Evolutionary conservation across 2,888 invertebrate genomes (phyloP).

Genomic region (Parelbella ahira): DNA sequence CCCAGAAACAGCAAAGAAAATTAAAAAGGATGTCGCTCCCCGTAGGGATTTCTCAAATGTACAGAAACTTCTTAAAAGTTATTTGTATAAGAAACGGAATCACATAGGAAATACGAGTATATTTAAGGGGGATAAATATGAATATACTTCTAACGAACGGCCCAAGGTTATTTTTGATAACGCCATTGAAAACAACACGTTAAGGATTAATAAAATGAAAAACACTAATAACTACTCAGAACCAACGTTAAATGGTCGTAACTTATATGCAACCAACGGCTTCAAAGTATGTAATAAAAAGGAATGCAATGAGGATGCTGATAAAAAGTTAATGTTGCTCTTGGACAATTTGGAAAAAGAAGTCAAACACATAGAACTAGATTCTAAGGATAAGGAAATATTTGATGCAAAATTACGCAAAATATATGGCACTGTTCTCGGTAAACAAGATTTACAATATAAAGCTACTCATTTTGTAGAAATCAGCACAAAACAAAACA

Average conservation of each 20-base stretch:
- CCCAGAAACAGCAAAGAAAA: constrained; percentile 11
- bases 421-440: constrained; percentile 41
- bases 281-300: constrained; percentile 21
- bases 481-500: not conserved
- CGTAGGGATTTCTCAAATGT: constrained; percentile 49
- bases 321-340: constrained; percentile 48
- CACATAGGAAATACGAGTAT: not conserved
- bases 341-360: constrained; percentile 55
- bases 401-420: constrained; percentile 57
- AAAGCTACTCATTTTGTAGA: not conserved
- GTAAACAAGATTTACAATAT: constrained; percentile 10
- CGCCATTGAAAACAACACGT: not conserved
- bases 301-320: constrained; percentile 38
- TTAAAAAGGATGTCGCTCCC: constrained; percentile 43
- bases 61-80: constrained; percentile 44
- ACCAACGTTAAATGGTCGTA: no score
- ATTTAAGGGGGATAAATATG: not conserved
- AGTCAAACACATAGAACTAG: constrained; percentile 49
- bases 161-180: not conserved
- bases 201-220: not conserved
- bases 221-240: not conserved
- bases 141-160: constrained; percentile 3
- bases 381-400: constrained; percentile 46
- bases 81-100: constrained; percentile 37
- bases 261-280: constrained; percentile 19